Conservation (phyloP, 2,888 invertebrate species). For the Cantharis rustica region DNA sequence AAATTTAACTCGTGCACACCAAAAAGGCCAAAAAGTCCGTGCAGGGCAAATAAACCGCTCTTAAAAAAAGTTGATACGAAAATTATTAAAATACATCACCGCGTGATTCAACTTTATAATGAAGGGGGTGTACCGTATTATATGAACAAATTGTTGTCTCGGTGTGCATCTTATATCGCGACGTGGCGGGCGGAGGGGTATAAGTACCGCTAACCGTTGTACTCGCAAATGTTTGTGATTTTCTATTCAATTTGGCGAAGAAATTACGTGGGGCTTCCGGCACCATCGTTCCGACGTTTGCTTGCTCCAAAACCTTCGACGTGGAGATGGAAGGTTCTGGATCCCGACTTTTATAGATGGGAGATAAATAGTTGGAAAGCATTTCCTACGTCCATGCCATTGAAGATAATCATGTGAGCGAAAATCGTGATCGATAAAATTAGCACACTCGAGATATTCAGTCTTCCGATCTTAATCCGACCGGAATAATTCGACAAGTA, state of each 20-base stretch:
- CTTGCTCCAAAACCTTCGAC: background rate
- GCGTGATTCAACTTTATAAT: background rate
- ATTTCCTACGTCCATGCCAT: background rate
- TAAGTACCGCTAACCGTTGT: background rate
- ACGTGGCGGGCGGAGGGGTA: background rate
- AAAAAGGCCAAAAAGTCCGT: background rate
- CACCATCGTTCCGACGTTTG: background rate
- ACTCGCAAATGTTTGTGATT: background rate
- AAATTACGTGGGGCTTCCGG: background rate
- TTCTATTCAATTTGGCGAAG: background rate
- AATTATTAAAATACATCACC: background rate
- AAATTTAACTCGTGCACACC: conserved; percentile 14
- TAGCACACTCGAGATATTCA: background rate
- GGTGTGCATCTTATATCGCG: background rate
- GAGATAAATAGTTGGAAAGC: background rate
- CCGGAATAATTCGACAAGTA: background rate
- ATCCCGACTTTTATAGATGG: background rate
- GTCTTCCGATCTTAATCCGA: background rate
- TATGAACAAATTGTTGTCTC: background rate
- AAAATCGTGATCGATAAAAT: background rate
- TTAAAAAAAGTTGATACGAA: background rate
- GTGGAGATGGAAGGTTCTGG: too few species aligned
- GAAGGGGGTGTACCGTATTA: background rate
- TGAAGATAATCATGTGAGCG: background rate
- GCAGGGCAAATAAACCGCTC: background rate